Evolutionary conservation across 2,797 vertebrate species (phyloP).

Genomic region (Sebastolobus alascanus): DNA sequence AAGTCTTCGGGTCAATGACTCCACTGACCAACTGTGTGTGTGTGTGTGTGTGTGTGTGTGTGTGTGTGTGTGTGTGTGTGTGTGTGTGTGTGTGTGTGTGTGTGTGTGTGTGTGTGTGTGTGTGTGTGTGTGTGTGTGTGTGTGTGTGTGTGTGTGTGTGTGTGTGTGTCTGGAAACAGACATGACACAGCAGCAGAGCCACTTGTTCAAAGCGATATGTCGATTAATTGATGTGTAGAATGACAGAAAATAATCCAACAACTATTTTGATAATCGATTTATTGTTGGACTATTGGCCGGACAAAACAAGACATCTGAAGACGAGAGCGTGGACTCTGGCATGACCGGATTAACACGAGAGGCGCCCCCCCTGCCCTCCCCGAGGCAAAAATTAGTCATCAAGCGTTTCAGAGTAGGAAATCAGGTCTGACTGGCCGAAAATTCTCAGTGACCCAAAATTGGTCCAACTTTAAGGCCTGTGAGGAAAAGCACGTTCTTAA

Average conservation of each 20-base stretch:
- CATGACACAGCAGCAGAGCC: conserved; percentile 18
- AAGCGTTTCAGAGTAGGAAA: neutral
- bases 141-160: conserved; percentile 14
- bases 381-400: neutral
- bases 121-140: conserved; percentile 19
- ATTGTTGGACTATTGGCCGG: too few relatives aligned
- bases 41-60: conserved; percentile 16
- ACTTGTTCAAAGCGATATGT: neutral
- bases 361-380: neutral
- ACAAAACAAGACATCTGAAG: neutral
- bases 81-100: conserved; percentile 24
- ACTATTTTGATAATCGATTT: neutral
- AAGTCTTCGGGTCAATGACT: conserved; percentile 48
- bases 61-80: conserved; percentile 21
- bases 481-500: neutral
- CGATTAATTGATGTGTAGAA: neutral
- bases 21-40: conserved; percentile 12
- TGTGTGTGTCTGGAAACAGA: conserved; percentile 6
- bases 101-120: conserved; percentile 17
- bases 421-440: neutral
- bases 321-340: neutral
- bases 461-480: neutral
- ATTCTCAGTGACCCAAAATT: neutral
- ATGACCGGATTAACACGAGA: neutral
- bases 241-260: neutral